Conservation (phyloP, 2,113 vertebrate genomes). For the Pleuronectes platessa region DNA sequence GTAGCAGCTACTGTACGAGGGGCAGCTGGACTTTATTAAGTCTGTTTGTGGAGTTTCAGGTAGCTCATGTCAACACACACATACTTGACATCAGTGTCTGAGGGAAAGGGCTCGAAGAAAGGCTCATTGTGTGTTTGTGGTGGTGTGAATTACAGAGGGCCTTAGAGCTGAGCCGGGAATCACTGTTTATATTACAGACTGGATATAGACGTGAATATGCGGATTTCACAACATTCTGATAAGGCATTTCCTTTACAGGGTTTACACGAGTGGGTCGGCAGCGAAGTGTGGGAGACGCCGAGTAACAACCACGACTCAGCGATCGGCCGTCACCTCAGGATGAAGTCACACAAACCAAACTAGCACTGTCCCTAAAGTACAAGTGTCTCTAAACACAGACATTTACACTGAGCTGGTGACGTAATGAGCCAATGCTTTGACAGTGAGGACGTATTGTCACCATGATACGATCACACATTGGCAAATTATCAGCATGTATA, state of each 20-base stretch:
- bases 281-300: constrained; percentile 14
- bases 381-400: constrained; percentile 14
- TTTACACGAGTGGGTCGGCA: constrained; percentile 51
- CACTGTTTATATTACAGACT: constrained; percentile 42
- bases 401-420: too few relatives aligned
- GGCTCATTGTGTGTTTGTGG: constrained; percentile 15
- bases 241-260: constrained; percentile 58
- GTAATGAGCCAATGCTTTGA: not conserved
- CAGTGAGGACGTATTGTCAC: too few relatives aligned
- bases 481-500: constrained; percentile 6
- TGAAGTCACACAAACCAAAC: constrained; percentile 3
- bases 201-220: constrained; percentile 24
- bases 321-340: constrained; percentile 15
- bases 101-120: constrained; percentile 9
- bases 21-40: constrained; percentile 27
- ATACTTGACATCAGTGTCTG: constrained; percentile 22
- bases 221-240: constrained; percentile 59
- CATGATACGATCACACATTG: not conserved
- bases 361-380: not conserved
- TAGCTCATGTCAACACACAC: not conserved
- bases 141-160: constrained; percentile 18
- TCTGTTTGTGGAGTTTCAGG: constrained; percentile 2
- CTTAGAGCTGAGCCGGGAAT: constrained; percentile 25
- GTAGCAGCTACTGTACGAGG: not conserved
- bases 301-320: constrained; percentile 28